phyloP scores from a whole-genome alignment of 2,888 invertebrate species.

The Loripinus fragilis region DNA sequence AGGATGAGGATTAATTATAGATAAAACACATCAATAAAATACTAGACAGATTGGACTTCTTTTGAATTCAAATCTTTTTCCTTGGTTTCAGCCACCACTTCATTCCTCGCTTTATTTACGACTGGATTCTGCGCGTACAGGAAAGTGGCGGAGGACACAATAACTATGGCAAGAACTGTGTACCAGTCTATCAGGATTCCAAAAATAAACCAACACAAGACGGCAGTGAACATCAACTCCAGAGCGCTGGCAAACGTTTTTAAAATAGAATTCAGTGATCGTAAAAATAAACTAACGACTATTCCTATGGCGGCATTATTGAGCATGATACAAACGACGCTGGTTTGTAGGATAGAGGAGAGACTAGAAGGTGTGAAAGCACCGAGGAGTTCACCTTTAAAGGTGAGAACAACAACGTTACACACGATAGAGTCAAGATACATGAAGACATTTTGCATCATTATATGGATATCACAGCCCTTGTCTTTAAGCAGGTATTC shows the following conservation, averaged over 20 bases:
- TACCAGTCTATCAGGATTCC: conserved; percentile 92
- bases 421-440: conserved; percentile 97
- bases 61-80: not conserved
- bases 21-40: not conserved
- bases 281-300: conserved; percentile 96
- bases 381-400: conserved; percentile 87
- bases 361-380: conserved; percentile 86
- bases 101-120: conserved; percentile 79
- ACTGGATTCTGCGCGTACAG: conserved; percentile 96
- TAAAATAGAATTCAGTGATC: conserved; percentile 95
- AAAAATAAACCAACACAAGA: conserved; percentile 92
- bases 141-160: conserved; percentile 92
- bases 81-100: conserved; percentile 19
- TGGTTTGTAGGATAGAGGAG: conserved; percentile 83
- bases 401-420: conserved; percentile 89
- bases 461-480: conserved; percentile 93
- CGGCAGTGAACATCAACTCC: conserved; percentile 94
- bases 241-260: conserved; percentile 98
- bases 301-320: conserved; percentile 97
- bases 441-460: conserved; percentile 97
- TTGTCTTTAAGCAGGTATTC: conserved; percentile 95
- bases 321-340: conserved; percentile 91
- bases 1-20: no score
- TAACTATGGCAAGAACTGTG: conserved; percentile 91
- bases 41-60: conserved; percentile 2